Base-by-base conservation (phyloP, 2,113 vertebrate genomes). In the Lepus europaeus region DNA sequence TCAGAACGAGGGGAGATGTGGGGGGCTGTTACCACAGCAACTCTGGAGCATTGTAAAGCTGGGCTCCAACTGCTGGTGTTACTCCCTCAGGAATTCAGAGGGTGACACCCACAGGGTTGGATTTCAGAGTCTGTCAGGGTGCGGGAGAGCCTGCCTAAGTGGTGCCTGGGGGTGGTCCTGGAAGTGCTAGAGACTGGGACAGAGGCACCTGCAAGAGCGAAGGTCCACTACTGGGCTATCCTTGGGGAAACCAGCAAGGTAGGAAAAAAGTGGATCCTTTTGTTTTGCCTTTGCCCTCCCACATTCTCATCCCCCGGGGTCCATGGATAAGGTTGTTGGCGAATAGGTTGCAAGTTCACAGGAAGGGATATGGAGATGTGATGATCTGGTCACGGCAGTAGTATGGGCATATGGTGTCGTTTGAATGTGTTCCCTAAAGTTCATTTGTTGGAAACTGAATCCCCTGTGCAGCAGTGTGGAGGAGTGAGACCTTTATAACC, bases 321-420 rank as follows among this genome's bases (percentile, higher is more conserved):
- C 31, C 61, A 1, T 31, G 66, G n/a, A 63, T 19, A 25, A 72
- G 61, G 5, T 63, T 82, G 12, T 92, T 76, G 73, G 64, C 85
- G 22, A 95, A 11, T 93, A 61, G 81, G 76, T 63, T 69, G 9
- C 63, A 86, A 0, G 61, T 84, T 95, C 25, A 80, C 63, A 63
- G 77, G 27, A 49, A 78, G 74, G 4, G 29, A 59, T 78, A 12
- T 69, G 19, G 39, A 81, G 6, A 39, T 27, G 66, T 87, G 10
- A 45, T 79, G 45, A 53, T 68, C 31, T 80, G 89, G 63, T 89
- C 63, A 78, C 49, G 6, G 17, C 23, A 72, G 6, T 8, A 45
- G 1, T 88, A 33, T 72, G 12, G 78, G 63, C 29, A 49, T 73
- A 25, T 72, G 23, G 74, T 87, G 5, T 80, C 53, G n/a, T 87